phyloP scores from a whole-genome alignment of 2,888 invertebrate genomes.

The Campaea margaritaria region DNA sequence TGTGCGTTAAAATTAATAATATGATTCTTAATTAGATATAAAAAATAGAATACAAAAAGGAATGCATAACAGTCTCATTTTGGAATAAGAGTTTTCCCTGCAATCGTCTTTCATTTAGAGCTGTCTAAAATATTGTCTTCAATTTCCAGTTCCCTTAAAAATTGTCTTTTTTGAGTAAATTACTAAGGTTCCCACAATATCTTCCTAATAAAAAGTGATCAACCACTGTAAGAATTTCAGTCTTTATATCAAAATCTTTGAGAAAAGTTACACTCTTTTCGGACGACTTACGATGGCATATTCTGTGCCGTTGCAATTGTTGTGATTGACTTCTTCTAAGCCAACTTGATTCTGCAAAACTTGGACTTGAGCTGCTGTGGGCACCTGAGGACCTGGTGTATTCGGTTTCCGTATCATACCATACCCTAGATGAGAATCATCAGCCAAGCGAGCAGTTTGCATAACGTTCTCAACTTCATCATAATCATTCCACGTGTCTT shows the following conservation, averaged over 20 bases:
- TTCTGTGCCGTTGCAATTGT: conserved; percentile 90
- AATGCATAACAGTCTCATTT: conserved; percentile 66
- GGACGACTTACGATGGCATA: conserved; percentile 94
- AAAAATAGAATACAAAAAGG: conserved; percentile 51
- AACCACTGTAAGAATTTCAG: conserved; percentile 65
- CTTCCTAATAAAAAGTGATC: conserved; percentile 44
- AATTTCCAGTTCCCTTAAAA: too few species aligned
- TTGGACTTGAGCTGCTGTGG: conserved; percentile 80
- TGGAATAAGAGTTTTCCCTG: conserved; percentile 31
- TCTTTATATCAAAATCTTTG: conserved; percentile 57
- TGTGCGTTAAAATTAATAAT: conserved; percentile 53
- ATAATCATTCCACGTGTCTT: conserved; percentile 89
- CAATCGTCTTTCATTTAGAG: background rate
- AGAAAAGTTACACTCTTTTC: conserved; percentile 88
- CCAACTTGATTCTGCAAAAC: conserved; percentile 76
- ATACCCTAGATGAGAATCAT: conserved; percentile 93
- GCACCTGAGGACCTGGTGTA: conserved; percentile 82
- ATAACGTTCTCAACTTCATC: conserved; percentile 90
- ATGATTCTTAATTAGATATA: conserved; percentile 27
- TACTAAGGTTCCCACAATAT: too few species aligned
- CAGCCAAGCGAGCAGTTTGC: conserved; percentile 89
- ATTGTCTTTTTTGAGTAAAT: too few species aligned
- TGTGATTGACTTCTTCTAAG: conserved; percentile 86
- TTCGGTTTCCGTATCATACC: conserved; percentile 90
- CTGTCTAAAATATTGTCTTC: too few species aligned